These are phyloP conservation scores for Agrenia bidenticulata DNA, from an alignment of 2,888 invertebrate species.

Conservation along the genomic window DNA sequence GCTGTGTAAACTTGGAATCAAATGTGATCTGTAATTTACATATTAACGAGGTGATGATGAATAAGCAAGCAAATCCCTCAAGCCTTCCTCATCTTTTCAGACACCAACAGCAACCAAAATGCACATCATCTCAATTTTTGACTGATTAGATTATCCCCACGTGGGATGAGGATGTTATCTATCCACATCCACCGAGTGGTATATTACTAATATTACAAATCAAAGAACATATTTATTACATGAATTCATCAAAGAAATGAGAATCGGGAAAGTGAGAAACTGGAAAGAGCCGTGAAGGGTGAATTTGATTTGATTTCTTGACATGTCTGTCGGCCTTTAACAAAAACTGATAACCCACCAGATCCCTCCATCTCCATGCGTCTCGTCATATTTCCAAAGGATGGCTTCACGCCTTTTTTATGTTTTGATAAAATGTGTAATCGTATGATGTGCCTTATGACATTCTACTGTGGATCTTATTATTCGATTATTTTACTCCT, in stretches of 20 bases:
- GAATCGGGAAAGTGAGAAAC: conserved; percentile 14
- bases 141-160: conserved; percentile 9
- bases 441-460: no score
- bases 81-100: background rate
- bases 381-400: conserved; percentile 14
- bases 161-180: background rate
- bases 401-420: conserved; percentile 40
- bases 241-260: conserved; percentile 22
- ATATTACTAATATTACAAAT: no score
- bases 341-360: conserved; percentile 22
- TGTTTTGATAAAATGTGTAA: conserved; percentile 15
- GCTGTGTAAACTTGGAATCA: background rate
- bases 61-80: conserved; percentile 10
- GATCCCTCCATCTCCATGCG: conserved; percentile 2
- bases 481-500: no score
- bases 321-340: conserved; percentile 8
- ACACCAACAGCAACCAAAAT: background rate
- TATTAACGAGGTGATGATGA: conserved; percentile 42
- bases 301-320: conserved; percentile 19
- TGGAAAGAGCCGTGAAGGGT: conserved; percentile 13
- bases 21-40: conserved; percentile 33
- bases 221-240: background rate
- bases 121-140: background rate
- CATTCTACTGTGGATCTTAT: no score
- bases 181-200: no score